phyloP scores from a whole-genome alignment of 2,888 invertebrate species.

The Oscheius myriophilus region DNA sequence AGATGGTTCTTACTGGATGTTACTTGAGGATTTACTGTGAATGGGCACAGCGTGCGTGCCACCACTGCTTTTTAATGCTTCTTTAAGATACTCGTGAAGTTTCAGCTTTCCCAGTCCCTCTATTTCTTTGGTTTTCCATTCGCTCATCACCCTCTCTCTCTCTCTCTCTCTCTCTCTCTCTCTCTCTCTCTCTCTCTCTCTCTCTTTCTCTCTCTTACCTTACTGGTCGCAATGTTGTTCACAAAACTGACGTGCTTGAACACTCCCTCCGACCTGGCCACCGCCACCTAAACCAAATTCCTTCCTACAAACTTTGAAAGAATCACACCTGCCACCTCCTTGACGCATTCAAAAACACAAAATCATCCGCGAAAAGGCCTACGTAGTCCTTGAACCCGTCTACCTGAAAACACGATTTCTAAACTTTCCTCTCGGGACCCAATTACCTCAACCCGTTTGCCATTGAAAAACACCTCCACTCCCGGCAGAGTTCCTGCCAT shows the following conservation, averaged over 20 bases:
- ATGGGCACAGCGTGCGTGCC: too few species aligned
- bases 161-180: neutral
- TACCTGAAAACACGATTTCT: slow-evolving; percentile 73
- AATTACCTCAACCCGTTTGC: slow-evolving; percentile 70
- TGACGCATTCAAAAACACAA: slow-evolving; percentile 63
- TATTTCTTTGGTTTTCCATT: too few species aligned
- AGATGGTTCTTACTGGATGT: too few species aligned
- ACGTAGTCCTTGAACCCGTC: slow-evolving; percentile 94
- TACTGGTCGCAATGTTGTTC: slow-evolving; percentile 95
- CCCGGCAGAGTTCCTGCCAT: slow-evolving; percentile 87
- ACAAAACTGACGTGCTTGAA: slow-evolving; percentile 89
- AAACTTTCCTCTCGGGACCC: too few species aligned
- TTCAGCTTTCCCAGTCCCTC: too few species aligned
- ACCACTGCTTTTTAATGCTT: too few species aligned
- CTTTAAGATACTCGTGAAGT: too few species aligned
- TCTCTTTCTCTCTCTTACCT: slow-evolving; percentile 72
- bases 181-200: neutral
- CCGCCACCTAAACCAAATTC: slow-evolving; percentile 3
- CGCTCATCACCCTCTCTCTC: too few species aligned
- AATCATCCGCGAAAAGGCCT: slow-evolving; percentile 82
- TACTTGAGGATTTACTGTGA: too few species aligned
- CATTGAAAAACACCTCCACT: slow-evolving; percentile 89
- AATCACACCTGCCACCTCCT: slow-evolving; percentile 91
- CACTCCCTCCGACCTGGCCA: neutral
- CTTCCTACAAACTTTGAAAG: neutral